Evolutionary conservation across 2,113 vertebrate species (phyloP), one percentile per base, ranked within the genome.

Genomic region (Clarias gariepinus): DNA sequence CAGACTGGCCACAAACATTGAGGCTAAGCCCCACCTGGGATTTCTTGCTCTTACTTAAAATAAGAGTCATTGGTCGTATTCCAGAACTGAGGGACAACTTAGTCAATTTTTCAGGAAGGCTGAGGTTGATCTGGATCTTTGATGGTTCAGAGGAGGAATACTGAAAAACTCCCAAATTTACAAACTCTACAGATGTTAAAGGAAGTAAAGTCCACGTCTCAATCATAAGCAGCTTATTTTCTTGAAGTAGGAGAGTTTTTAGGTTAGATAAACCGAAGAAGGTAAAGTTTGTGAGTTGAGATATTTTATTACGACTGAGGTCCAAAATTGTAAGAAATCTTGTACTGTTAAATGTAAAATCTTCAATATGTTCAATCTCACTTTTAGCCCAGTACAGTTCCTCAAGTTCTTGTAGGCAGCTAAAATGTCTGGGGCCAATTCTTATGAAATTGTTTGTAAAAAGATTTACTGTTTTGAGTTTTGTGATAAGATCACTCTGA

Each of bases 301-400:
- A 73, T 66, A 88, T 85, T 36, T 66, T n/a, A 57, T 88, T 88
- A 1, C 1, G 0, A 66, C 19, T 66, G 6, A 88, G 68, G n/a
- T 68, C 36, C 68, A 88, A 47, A 3, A 18, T 0, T 41, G 41
- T 36, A 18, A 88, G 63, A 10, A 74, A 60, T 7, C 0, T 11
- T 41, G 81, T 57, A 8, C 64, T 83, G 23, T 23, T 52, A 85
- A 88, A 86, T 52, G 87, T 53, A 88, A 82, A 82, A 41, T 85
- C 69, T 28, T 85, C 60, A 6, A 88, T 86, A 61, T 52, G 9
- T 47, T 77, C 55, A 68, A 77, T 88, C 1, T 21, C 1, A 33
- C 69, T 87, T 21, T 18, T 0, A 33, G 0, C 0, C 86, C 61
- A 63, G 8, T 25, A 11, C 23, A 63, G 61, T 2, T 85, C 47